Conservation (phyloP, 1,140 invertebrate genomes). For the Pseudomyrmex concolor region DNA sequence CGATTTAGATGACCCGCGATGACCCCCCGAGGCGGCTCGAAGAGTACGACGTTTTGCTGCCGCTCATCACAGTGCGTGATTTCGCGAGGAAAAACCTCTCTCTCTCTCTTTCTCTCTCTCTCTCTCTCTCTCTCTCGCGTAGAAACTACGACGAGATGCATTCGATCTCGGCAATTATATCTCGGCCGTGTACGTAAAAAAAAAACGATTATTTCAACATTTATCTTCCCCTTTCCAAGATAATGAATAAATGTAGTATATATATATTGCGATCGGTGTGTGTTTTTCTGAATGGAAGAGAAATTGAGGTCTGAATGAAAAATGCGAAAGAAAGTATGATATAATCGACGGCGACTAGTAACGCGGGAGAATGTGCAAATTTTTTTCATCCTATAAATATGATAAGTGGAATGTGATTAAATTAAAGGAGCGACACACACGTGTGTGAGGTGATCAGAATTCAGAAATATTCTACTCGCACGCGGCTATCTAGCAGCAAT, state of each 20-base stretch:
- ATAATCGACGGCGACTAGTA: not conserved
- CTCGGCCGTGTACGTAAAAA: not conserved
- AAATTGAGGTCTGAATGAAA: not conserved
- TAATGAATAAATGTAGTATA: constrained; percentile 1
- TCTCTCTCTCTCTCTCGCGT: not conserved
- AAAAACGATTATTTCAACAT: constrained; percentile 6
- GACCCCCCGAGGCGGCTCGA: constrained; percentile 12
- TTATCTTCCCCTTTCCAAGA: not conserved
- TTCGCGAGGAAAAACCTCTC: constrained; percentile 24
- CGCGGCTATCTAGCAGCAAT: constrained; percentile 13
- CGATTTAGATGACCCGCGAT: constrained; percentile 41
- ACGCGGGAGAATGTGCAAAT: not conserved
- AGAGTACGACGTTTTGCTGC: not conserved
- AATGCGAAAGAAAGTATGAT: not conserved
- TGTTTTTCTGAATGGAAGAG: not conserved
- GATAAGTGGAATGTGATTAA: not conserved
- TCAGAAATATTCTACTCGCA: not conserved
- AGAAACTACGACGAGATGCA: constrained; percentile 14
- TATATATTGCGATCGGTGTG: too few species aligned
- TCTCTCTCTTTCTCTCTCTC: too few species aligned
- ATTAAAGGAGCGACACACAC: not conserved
- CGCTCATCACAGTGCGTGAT: constrained; percentile 1
- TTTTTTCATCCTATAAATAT: not conserved
- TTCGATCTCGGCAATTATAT: constrained; percentile 26
- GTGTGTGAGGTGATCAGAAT: not conserved